Evolutionary conservation across 2,113 vertebrate species (phyloP).

Genomic region (Pachyramphus minor): DNA sequence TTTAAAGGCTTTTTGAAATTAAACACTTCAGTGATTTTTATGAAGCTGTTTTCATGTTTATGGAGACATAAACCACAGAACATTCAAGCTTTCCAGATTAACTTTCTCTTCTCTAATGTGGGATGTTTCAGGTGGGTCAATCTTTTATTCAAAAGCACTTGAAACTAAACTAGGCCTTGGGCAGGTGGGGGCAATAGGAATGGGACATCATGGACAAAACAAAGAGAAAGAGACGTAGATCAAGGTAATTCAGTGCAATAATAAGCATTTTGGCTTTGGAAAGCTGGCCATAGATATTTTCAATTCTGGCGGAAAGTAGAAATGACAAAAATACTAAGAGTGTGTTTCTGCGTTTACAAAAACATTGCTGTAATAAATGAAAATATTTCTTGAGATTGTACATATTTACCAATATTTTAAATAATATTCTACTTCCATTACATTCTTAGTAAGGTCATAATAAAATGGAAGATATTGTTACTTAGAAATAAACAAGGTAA

Average conservation of each 20-base stretch:
- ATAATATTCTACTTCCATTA: neutral
- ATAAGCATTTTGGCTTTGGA: neutral
- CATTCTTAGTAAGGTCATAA: neutral
- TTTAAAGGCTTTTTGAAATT: neutral
- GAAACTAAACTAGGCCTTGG: neutral
- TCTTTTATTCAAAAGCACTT: neutral
- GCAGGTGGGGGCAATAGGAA: accelerated
- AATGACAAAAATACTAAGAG: neutral
- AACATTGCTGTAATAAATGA: neutral
- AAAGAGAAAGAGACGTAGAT: neutral
- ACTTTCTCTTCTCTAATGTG: neutral
- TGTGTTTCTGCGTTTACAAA: neutral
- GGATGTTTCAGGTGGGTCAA: neutral
- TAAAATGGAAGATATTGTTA: neutral
- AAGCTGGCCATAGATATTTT: neutral
- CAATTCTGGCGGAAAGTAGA: neutral
- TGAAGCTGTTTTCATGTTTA: neutral
- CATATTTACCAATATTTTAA: neutral
- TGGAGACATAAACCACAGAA: neutral
- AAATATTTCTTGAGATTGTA: neutral
- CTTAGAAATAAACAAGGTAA: neutral
- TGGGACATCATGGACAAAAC: too few relatives aligned
- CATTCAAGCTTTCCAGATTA: neutral
- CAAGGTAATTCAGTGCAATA: neutral
- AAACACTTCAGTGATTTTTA: neutral